Percentiles rank a stretch among this genome's conserved stretches.
Conservation (phyloP, 53 echinoderm and acorn worm species). For the Patiria pectinifera region DNA sequence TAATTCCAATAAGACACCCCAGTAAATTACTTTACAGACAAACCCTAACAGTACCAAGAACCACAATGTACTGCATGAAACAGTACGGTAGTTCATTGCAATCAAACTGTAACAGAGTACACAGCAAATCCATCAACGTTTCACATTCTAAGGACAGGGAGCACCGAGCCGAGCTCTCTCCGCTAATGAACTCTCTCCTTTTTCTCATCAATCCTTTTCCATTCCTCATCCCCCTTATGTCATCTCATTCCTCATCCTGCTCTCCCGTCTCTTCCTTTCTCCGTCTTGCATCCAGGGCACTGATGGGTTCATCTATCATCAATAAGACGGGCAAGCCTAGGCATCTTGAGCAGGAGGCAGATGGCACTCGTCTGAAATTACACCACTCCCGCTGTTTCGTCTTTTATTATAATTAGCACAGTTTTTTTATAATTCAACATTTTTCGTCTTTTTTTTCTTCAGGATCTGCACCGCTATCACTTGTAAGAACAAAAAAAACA, state of each 20-base stretch:
- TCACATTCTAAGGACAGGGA: background rate
- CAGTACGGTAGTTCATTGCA: background rate
- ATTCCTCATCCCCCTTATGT: background rate
- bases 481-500: too few species aligned
- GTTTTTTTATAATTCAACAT: background rate
- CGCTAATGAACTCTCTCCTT: background rate
- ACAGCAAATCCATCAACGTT: background rate
- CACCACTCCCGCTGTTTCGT: background rate
- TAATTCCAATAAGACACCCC: too few species aligned
- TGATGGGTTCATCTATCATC: conserved; percentile 1
- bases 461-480: background rate
- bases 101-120: background rate
- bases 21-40: too few species aligned
- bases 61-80: too few species aligned
- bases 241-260: background rate
- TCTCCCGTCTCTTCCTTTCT: background rate
- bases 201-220: background rate
- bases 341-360: background rate
- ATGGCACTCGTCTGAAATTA: background rate
- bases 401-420: background rate
- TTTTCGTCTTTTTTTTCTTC: background rate
- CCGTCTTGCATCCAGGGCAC: background rate
- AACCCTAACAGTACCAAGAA: too few species aligned
- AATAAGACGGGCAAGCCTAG: background rate
- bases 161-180: background rate